phyloP scores from a whole-genome alignment of 2,888 invertebrate genomes.

The Lordiphosa andalusiaca region DNA sequence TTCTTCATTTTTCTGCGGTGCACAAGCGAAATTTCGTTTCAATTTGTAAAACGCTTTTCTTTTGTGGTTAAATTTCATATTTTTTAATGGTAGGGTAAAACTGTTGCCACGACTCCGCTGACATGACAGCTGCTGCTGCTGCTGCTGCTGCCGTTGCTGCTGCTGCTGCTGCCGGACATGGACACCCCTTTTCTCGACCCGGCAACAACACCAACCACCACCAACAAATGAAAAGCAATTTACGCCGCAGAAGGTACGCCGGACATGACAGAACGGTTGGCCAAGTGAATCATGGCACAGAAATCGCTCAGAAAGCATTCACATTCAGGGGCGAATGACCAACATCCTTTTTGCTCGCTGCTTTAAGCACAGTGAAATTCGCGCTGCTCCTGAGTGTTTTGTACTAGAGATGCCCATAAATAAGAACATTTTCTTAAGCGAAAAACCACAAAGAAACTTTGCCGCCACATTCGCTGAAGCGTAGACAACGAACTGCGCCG shows the following conservation, averaged over 20 bases:
- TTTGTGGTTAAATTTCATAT: conserved; percentile 55
- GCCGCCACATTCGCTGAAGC: conserved; percentile 31
- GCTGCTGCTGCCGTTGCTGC: conserved; percentile 49
- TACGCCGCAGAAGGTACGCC: conserved; percentile 40
- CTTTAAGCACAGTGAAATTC: background rate
- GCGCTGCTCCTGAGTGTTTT: conserved; percentile 32
- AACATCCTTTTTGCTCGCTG: conserved; percentile 7
- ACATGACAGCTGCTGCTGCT: conserved; percentile 58
- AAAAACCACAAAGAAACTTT: conserved; percentile 27
- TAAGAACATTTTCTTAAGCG: conserved; percentile 51
- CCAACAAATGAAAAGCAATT: conserved; percentile 71
- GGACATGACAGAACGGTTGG: conserved; percentile 15
- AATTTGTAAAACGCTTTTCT: conserved; percentile 60
- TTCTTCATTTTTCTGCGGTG: conserved; percentile 36
- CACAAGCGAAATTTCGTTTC: conserved; percentile 53
- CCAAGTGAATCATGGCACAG: conserved; percentile 49
- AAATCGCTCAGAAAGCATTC: conserved; percentile 46
- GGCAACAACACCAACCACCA: background rate
- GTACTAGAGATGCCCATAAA: conserved; percentile 40
- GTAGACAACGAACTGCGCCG: background rate
- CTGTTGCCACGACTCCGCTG: conserved; percentile 34
- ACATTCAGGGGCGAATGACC: conserved; percentile 38
- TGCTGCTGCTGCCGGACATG: conserved; percentile 13
- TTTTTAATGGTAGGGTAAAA: conserved; percentile 35
- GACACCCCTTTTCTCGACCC: conserved; percentile 5